Conservation (phyloP, 2,113 vertebrate species). For the Callipepla squamata region DNA sequence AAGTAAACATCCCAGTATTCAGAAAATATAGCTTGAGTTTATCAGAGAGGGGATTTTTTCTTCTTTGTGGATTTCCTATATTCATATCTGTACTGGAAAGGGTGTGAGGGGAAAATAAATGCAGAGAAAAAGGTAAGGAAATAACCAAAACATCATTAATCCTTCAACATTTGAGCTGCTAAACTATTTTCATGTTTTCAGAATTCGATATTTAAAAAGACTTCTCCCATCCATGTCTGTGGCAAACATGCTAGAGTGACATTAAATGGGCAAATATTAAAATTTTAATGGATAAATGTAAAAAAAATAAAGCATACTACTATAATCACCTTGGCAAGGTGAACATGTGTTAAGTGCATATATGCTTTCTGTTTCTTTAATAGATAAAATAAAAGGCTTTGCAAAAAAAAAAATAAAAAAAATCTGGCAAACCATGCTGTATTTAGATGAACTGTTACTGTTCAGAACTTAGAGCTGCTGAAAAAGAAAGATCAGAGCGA, state of each 20-base stretch:
- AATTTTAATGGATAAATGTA: neutral
- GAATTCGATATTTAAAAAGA: neutral
- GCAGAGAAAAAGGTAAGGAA: neutral
- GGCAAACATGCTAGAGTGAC: neutral
- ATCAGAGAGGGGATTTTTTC: neutral
- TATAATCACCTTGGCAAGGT: slow-evolving; percentile 13
- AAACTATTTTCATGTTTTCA: neutral
- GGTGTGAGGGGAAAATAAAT: neutral
- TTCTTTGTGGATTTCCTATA: neutral
- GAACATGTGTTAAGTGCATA: neutral
- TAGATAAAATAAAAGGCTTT: slow-evolving; percentile 40
- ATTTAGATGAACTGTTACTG: slow-evolving; percentile 36
- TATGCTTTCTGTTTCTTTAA: slow-evolving; percentile 25
- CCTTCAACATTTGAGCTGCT: neutral
- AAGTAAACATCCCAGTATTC: slow-evolving; percentile 11
- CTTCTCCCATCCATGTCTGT: neutral
- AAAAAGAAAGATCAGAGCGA: slow-evolving; percentile 32
- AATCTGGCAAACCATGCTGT: neutral
- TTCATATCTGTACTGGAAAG: neutral
- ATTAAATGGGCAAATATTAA: neutral
- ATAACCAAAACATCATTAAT: neutral
- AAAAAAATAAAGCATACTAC: neutral
- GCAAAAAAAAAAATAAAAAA: neutral
- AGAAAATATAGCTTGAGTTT: neutral
- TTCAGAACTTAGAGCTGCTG: slow-evolving; percentile 27